phyloP scores from a whole-genome alignment of 2,113 vertebrate species.

The Pseudolaguvia tuberculata region DNA sequence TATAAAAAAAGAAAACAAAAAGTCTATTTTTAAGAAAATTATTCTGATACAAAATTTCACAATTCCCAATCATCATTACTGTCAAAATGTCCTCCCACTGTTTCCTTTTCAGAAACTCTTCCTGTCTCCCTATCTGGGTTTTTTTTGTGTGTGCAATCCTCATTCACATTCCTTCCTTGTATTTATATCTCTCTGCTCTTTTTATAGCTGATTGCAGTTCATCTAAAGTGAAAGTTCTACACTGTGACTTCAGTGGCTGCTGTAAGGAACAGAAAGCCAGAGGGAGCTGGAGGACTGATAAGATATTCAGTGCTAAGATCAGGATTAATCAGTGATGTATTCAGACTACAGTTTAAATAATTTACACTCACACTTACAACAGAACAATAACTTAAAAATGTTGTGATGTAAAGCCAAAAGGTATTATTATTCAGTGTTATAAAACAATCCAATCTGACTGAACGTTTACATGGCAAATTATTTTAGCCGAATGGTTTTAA shows the following conservation, averaged over 20 bases:
- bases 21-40: not conserved
- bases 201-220: not conserved
- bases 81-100: slow-evolving; percentile 19
- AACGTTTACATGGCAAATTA: not conserved
- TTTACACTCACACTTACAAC: not conserved
- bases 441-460: too few relatives aligned
- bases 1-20: not conserved
- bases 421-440: not conserved
- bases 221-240: not conserved
- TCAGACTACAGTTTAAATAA: not conserved
- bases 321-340: not conserved
- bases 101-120: not conserved
- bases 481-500: not conserved
- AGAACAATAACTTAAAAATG: not conserved
- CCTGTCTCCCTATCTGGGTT: not conserved
- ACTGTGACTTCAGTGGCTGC: not conserved
- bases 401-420: not conserved
- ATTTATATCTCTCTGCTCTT: not conserved
- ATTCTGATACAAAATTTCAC: not conserved
- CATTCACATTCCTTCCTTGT: not conserved
- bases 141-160: not conserved
- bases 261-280: not conserved
- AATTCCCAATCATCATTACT: slow-evolving; percentile 11
- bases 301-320: not conserved
- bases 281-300: not conserved